These are phyloP conservation scores for Holacanthus passer DNA, from an alignment of 2,113 vertebrate species.

Conservation along the genomic window DNA sequence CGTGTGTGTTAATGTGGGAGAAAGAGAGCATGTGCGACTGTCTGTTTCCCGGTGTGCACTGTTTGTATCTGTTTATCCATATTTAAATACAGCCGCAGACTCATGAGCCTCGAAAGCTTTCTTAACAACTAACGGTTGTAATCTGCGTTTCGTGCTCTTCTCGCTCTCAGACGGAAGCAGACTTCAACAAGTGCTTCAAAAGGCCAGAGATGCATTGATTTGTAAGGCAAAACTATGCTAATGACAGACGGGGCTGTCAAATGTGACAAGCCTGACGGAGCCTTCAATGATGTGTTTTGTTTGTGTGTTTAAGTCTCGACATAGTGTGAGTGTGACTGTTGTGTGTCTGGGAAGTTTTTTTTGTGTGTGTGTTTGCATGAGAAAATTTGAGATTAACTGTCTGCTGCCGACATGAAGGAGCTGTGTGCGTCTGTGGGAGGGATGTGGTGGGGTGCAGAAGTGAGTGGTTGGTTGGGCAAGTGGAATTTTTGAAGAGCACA, in stretches of 20 bases:
- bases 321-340: neutral
- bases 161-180: neutral
- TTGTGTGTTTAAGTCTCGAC: slow-evolving; percentile 12
- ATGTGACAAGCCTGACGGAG: slow-evolving; percentile 40
- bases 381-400: neutral
- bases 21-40: slow-evolving; percentile 17
- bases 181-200: slow-evolving; percentile 41
- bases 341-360: neutral
- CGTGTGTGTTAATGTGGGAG: slow-evolving; percentile 23
- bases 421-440: neutral
- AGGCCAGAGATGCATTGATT: slow-evolving; percentile 40
- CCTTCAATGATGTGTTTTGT: slow-evolving; percentile 19
- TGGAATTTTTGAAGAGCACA: slow-evolving; percentile 26
- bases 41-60: slow-evolving; percentile 31
- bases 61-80: slow-evolving; percentile 49
- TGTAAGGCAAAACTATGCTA: slow-evolving; percentile 35
- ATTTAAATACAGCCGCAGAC: slow-evolving; percentile 44
- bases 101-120: slow-evolving; percentile 56
- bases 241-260: slow-evolving; percentile 56
- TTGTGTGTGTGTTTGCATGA: neutral
- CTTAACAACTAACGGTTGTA: slow-evolving; percentile 26
- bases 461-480: neutral
- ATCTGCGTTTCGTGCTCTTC: slow-evolving; percentile 40
- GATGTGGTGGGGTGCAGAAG: neutral
- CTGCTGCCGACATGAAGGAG: neutral